phyloP scores from a whole-genome alignment of 2,113 vertebrate genomes.

The Hirundichthys speculiger region DNA sequence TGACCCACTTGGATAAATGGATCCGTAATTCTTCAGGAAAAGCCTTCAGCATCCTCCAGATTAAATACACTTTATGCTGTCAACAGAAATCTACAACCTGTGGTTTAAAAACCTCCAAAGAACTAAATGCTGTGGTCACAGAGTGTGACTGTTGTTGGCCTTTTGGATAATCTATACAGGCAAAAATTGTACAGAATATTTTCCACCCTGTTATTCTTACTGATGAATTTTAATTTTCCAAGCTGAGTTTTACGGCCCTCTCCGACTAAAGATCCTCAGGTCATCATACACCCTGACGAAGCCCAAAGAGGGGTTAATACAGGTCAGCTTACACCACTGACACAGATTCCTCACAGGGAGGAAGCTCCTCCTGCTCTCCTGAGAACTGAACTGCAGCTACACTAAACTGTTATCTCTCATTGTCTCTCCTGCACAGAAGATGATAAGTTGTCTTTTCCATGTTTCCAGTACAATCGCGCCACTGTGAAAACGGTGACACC shows the following conservation, averaged over 20 bases:
- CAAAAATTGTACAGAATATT: background rate
- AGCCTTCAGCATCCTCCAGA: no score
- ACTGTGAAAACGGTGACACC: no score
- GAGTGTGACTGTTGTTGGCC: no score
- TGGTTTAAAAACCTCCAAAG: no score
- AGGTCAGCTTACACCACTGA: conserved; percentile 49
- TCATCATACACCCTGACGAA: conserved; percentile 20
- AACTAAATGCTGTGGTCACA: no score
- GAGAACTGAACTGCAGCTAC: conserved; percentile 11
- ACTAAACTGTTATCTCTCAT: conserved; percentile 12
- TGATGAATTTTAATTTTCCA: background rate
- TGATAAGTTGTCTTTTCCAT: background rate
- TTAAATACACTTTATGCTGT: no score
- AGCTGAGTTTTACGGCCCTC: background rate
- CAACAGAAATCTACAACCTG: no score
- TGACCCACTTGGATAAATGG: no score
- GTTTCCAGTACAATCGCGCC: no score
- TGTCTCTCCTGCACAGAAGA: background rate
- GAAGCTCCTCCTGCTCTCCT: conserved; percentile 32
- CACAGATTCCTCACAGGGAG: conserved; percentile 59
- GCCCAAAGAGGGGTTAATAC: conserved; percentile 42
- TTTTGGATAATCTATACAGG: no score
- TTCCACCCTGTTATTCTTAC: background rate
- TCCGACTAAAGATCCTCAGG: background rate
- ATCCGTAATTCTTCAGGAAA: no score